phyloP scores from a whole-genome alignment of 2,797 vertebrate genomes.

The Lycodopsis pacificus region DNA sequence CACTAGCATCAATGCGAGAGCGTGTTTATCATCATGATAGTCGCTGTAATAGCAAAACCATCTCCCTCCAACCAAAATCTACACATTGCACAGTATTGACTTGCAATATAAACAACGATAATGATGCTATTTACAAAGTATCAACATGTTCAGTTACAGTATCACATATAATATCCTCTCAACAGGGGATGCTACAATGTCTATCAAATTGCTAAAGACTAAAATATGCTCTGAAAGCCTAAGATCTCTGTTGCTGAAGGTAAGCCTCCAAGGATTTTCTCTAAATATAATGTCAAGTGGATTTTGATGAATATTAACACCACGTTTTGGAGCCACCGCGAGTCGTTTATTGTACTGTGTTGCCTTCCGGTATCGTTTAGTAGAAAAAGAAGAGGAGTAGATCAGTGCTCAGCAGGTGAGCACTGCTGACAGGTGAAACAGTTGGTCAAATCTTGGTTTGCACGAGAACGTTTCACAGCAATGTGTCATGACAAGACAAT shows the following conservation, averaged over 20 bases:
- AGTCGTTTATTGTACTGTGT: neutral
- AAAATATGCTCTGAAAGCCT: conserved; percentile 74
- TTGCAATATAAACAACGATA: conserved; percentile 82
- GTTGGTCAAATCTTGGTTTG: conserved; percentile 7
- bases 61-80: conserved; percentile 68
- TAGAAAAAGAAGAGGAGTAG: conserved; percentile 17
- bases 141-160: conserved; percentile 75
- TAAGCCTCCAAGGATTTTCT: conserved; percentile 55
- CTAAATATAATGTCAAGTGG: conserved; percentile 45
- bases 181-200: conserved; percentile 81
- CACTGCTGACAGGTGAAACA: conserved; percentile 1
- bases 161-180: conserved; percentile 73
- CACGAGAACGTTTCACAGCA: conserved; percentile 29
- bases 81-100: conserved; percentile 79
- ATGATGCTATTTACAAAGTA: conserved; percentile 83
- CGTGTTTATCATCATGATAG: conserved; percentile 49
- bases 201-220: conserved; percentile 81
- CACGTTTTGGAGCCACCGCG: conserved; percentile 7
- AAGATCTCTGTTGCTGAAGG: conserved; percentile 62
- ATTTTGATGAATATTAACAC: conserved; percentile 28
- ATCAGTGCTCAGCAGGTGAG: conserved; percentile 28
- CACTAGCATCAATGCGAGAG: conserved; percentile 36
- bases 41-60: conserved; percentile 56
- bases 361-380: conserved; percentile 38
- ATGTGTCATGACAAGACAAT: conserved; percentile 44